A percentile compares a stretch with the other conserved stretches of the same genome.
These are phyloP conservation scores for Typhlichthys subterraneus DNA, from an alignment of 2,797 vertebrate genomes.

Conservation along the genomic window DNA sequence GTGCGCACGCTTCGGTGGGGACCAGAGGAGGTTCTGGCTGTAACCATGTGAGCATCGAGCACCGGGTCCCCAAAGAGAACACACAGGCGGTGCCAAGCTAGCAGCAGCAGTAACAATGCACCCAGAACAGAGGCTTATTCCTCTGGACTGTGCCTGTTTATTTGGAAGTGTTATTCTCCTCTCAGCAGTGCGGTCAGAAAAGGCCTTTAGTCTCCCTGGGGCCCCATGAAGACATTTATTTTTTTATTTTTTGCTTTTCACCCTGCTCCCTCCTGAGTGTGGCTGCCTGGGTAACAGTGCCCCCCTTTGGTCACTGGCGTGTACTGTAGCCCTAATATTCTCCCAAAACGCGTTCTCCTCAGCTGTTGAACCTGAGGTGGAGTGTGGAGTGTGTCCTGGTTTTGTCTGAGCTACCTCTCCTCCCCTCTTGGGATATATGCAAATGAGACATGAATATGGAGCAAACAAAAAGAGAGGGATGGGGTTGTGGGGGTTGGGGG, in stretches of 20 bases:
- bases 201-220: conserved; percentile 67
- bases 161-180: conserved; percentile 76
- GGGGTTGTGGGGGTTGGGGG: conserved; percentile 4
- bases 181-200: conserved; percentile 73
- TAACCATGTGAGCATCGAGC: conserved; percentile 61
- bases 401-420: conserved; percentile 37
- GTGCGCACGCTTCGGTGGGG: conserved; percentile 21
- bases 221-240: conserved; percentile 43
- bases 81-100: conserved; percentile 56
- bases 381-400: conserved; percentile 32
- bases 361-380: conserved; percentile 48
- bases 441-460: conserved; percentile 62
- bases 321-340: conserved; percentile 49
- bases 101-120: conserved; percentile 62
- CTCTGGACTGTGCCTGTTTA: conserved; percentile 72
- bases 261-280: background rate
- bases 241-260: conserved; percentile 26
- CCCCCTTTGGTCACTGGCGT: conserved; percentile 62
- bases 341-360: conserved; percentile 37
- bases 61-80: conserved; percentile 63
- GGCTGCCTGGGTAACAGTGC: conserved; percentile 78
- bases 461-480: conserved; percentile 15
- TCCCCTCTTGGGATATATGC: conserved; percentile 59
- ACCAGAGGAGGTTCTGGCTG: conserved; percentile 60
- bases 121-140: conserved; percentile 70